Evolutionary conservation across 2,797 vertebrate species (phyloP).

Genomic region (Xerus rutilus): DNA sequence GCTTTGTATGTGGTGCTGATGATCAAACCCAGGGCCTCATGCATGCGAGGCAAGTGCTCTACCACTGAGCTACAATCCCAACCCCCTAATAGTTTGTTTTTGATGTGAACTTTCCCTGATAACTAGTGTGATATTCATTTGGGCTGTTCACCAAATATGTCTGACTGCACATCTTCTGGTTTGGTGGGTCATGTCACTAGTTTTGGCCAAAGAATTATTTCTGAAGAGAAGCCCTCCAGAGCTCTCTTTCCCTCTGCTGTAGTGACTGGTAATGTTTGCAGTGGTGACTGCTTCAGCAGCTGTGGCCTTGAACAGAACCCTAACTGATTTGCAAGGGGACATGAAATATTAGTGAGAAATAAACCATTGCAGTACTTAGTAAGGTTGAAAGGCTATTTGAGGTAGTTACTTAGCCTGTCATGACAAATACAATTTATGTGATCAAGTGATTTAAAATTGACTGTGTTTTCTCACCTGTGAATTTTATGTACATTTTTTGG

Average conservation of each 20-base stretch:
- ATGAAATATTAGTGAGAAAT: not conserved
- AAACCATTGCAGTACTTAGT: not conserved
- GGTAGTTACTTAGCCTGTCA: not conserved
- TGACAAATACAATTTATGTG: not conserved
- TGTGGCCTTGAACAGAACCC: not conserved
- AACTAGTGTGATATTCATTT: not conserved
- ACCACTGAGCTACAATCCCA: too few species aligned
- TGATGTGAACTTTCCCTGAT: not conserved
- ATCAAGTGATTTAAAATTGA: not conserved
- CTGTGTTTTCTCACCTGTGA: not conserved
- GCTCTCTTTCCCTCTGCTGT: not conserved
- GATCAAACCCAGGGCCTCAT: too few species aligned
- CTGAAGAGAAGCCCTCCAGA: not conserved
- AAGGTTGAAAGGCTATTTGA: not conserved
- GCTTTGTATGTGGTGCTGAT: too few species aligned
- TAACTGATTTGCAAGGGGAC: not conserved
- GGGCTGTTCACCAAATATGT: not conserved
- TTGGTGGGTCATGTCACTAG: not conserved
- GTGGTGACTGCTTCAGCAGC: not conserved
- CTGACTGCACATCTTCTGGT: not conserved
- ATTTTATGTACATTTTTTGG: not conserved
- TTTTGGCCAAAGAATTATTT: not conserved
- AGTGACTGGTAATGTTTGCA: not conserved
- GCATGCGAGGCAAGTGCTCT: too few species aligned
- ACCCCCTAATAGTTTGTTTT: not conserved